Evolutionary conservation across 2,113 vertebrate species (phyloP).

Genomic region (Eurypyga helias): DNA sequence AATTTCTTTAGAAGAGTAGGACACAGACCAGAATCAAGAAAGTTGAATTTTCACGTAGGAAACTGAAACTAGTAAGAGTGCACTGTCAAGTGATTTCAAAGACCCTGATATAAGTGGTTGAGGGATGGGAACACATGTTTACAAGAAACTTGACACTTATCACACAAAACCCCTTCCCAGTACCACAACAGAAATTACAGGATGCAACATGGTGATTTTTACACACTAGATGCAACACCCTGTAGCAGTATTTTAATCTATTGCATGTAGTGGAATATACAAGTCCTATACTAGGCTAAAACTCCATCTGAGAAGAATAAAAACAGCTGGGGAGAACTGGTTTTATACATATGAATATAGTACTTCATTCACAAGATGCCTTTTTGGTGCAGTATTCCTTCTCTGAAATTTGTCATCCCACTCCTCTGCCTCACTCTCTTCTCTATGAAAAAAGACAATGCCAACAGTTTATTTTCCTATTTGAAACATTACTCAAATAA

Average conservation of each 20-base stretch:
- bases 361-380: neutral
- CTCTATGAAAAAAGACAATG: neutral
- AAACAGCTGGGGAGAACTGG: neutral
- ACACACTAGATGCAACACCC: no score
- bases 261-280: no score
- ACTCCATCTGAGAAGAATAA: neutral
- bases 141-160: neutral
- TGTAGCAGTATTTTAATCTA: neutral
- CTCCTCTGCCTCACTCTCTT: neutral
- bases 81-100: neutral
- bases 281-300: neutral
- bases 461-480: neutral
- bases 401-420: neutral
- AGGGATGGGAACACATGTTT: neutral
- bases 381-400: neutral
- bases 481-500: neutral
- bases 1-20: neutral
- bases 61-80: neutral
- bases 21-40: neutral
- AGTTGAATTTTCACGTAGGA: neutral
- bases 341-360: neutral
- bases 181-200: neutral
- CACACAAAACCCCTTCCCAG: neutral
- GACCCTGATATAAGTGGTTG: neutral
- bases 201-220: neutral